These are phyloP conservation scores for Anneissia japonica DNA, from an alignment of 35 echinoderm and acorn worm species.

Conservation along the genomic window DNA sequence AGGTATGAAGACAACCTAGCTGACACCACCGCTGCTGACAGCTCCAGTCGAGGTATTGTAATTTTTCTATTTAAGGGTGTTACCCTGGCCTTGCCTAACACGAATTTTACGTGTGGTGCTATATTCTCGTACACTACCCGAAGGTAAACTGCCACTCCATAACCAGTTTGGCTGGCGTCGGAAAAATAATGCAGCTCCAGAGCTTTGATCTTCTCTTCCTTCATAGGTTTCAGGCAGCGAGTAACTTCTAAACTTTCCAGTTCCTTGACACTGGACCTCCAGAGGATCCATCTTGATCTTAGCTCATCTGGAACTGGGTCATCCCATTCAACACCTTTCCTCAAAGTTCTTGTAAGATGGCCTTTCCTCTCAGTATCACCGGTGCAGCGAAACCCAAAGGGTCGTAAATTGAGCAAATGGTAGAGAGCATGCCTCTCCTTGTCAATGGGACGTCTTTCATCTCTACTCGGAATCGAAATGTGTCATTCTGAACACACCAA, in stretches of 20 bases:
- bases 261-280: too few relatives aligned
- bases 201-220: too few relatives aligned
- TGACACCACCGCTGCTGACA: neutral
- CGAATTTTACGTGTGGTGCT: neutral
- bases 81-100: neutral
- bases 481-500: slow-evolving; percentile 30
- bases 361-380: neutral
- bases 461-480: slow-evolving; percentile 31
- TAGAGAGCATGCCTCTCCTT: slow-evolving; percentile 17
- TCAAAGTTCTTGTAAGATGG: too few relatives aligned
- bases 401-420: slow-evolving; percentile 38
- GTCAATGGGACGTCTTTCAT: slow-evolving; percentile 14
- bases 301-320: too few relatives aligned
- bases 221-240: too few relatives aligned
- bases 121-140: too few relatives aligned
- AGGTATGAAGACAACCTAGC: neutral
- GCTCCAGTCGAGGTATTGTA: neutral
- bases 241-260: too few relatives aligned
- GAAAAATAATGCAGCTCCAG: slow-evolving; percentile 10
- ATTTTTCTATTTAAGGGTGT: neutral
- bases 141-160: neutral
- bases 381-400: slow-evolving; percentile 28
- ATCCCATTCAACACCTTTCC: too few relatives aligned
- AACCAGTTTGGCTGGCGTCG: neutral
- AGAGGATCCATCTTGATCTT: too few relatives aligned